Conservation (phyloP, 2,797 vertebrate genomes). For the Coilia nasus region DNA sequence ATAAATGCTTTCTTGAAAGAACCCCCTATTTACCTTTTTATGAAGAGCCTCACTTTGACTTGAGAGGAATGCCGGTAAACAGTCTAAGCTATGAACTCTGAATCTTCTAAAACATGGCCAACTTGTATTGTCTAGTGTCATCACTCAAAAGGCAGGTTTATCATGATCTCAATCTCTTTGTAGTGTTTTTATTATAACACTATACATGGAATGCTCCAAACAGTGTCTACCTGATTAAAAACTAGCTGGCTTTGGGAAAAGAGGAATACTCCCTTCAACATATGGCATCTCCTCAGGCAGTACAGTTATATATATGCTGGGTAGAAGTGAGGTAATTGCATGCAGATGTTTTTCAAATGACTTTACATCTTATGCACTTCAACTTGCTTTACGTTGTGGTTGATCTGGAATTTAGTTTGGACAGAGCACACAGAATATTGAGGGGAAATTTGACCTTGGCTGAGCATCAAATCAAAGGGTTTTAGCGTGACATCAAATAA, state of each 20-base stretch:
- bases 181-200: slow-evolving; percentile 56
- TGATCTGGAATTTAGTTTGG: slow-evolving; percentile 52
- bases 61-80: background rate
- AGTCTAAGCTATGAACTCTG: background rate
- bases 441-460: slow-evolving; percentile 53
- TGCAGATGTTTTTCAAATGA: slow-evolving; percentile 29
- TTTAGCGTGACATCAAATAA: slow-evolving; percentile 16
- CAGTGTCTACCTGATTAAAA: slow-evolving; percentile 31
- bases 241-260: slow-evolving; percentile 11
- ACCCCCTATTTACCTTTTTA: background rate
- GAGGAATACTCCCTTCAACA: background rate
- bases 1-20: background rate
- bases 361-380: slow-evolving; percentile 29
- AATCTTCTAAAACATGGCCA: background rate
- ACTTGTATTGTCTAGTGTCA: slow-evolving; percentile 52
- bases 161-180: slow-evolving; percentile 66
- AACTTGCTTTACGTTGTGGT: slow-evolving; percentile 42
- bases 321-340: background rate
- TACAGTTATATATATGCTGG: slow-evolving; percentile 15
- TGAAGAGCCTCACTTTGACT: background rate
- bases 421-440: slow-evolving; percentile 55
- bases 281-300: slow-evolving; percentile 32
- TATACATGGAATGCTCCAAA: slow-evolving; percentile 62
- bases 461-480: slow-evolving; percentile 45
- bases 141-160: slow-evolving; percentile 51